A percentile compares a stretch with the other conserved stretches of the same genome.
Evolutionary conservation across 2,113 vertebrate species (phyloP).

Genomic region (Crotalus helleri): DNA sequence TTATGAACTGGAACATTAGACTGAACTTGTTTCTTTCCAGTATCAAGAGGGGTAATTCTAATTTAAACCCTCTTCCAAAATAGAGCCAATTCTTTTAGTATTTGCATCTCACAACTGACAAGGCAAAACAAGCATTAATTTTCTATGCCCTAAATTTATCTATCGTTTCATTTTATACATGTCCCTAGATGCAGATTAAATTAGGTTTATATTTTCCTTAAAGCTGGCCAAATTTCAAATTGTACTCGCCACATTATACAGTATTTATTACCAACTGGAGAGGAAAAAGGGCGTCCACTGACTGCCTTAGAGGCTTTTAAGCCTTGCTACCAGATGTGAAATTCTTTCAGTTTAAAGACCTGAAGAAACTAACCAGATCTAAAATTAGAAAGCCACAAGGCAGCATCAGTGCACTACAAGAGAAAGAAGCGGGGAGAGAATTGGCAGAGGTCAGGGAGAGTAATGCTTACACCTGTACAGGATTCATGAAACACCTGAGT

Average conservation of each 20-base stretch:
- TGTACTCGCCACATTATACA: conserved; percentile 11
- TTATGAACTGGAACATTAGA: not conserved
- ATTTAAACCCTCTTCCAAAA: not conserved
- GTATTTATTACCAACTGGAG: not conserved
- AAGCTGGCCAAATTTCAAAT: conserved; percentile 2
- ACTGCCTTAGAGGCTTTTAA: conserved; percentile 15
- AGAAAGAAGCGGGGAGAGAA: not conserved
- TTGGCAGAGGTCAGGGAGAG: not conserved
- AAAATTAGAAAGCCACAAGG: conserved; percentile 36
- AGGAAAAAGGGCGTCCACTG: conserved; percentile 21
- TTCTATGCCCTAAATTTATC: not conserved
- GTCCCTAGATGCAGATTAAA: not conserved
- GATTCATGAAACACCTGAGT: not conserved
- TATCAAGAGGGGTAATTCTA: not conserved
- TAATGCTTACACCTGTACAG: not conserved
- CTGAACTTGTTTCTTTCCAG: not conserved
- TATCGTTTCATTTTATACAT: not conserved
- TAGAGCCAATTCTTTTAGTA: not conserved
- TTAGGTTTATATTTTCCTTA: not conserved
- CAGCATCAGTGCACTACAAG: not conserved
- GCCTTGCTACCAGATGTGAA: not conserved
- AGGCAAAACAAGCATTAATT: conserved; percentile 29
- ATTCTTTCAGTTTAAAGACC: conserved; percentile 25
- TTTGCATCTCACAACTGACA: not conserved
- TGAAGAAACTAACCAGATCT: conserved; percentile 13